Base-by-base conservation (phyloP, 2,797 vertebrate genomes). In the Craterocephalus amniculus region DNA sequence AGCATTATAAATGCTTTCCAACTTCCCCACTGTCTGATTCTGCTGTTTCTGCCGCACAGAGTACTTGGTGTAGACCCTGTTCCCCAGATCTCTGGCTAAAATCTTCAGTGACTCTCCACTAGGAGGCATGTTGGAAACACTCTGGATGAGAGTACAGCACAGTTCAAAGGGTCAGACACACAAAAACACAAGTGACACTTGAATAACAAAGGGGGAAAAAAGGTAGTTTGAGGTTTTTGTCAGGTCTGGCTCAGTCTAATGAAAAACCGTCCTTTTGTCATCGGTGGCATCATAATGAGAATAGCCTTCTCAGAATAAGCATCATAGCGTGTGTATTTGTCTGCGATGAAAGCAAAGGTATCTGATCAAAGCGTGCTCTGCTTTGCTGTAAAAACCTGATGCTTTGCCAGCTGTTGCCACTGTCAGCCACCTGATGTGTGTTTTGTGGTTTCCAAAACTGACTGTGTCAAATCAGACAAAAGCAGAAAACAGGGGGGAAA, bases 21-120 rank as follows among this genome's bases (percentile, higher is more conserved):
- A 63, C 76, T 95, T 96, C 34, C 95, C 88, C 78, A 95, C 81
- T 3, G 90, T 88, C 32, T 84, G 54, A 70, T 90, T 94, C 35
- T 40, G 75, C 35, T 67, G 52, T 87, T 96, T 97, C 84, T 91
- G 94, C 48, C 63, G 91, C 36, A 95, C 93, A 14, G 72, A 22
- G 62, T 95, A 95, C 63, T 93, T 94, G 76, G 89, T 94, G 69
- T 95, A 94, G 56, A 97, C 75, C 38, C 93, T 92, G 74, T 52
- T 67, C 55, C 96, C 96, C 84, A 99, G 78, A 8, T 96, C 88
- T 2, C 79, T 89, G 4, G 96, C 95, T 64, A 99, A 31, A 26
- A 86, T 22, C 58, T 91, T 73, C 67, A 99, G 88, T 0, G 96
- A 93, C 49, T 97, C 95, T 9, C 98, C 97, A 26, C 92, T 96